A percentile compares a stretch with the other conserved stretches of the same genome.
These are phyloP conservation scores for Halcyon badia DNA, from an alignment of 2,797 vertebrate genomes.

Conservation along the genomic window DNA sequence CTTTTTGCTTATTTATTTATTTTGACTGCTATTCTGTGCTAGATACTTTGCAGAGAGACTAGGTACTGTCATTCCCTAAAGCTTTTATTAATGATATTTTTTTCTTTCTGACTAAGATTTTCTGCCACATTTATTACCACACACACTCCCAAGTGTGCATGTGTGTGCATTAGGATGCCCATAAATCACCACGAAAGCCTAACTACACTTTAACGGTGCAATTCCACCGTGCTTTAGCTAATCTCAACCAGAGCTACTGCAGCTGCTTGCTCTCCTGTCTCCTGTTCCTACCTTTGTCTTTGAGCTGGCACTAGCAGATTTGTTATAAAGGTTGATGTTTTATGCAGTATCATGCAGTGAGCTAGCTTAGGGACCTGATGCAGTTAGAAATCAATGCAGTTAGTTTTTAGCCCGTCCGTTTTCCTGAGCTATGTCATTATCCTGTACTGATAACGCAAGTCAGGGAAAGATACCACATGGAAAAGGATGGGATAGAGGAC, in stretches of 20 bases:
- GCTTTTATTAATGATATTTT: not conserved
- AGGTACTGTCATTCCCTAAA: accelerated
- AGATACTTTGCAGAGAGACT: not conserved
- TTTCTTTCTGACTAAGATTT: not conserved
- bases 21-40: not conserved
- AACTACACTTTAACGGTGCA: not conserved
- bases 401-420: not conserved
- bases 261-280: not conserved
- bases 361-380: not conserved
- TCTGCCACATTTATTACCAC: not conserved
- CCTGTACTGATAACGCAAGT: not conserved
- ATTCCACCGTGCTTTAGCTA: not conserved
- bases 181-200: not conserved
- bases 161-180: not conserved
- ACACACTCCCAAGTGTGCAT: accelerated
- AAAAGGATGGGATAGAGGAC: not conserved
- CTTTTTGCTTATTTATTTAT: not conserved
- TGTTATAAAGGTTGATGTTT: not conserved
- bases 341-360: not conserved
- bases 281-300: not conserved
- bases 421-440: not conserved
- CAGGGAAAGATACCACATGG: not conserved
- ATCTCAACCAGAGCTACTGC: not conserved
- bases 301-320: not conserved
- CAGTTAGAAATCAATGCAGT: not conserved